Percentiles rank a stretch among this genome's conserved stretches.
phyloP scores from a whole-genome alignment of 2,113 vertebrate species.

The Rhabdornis inornatus region DNA sequence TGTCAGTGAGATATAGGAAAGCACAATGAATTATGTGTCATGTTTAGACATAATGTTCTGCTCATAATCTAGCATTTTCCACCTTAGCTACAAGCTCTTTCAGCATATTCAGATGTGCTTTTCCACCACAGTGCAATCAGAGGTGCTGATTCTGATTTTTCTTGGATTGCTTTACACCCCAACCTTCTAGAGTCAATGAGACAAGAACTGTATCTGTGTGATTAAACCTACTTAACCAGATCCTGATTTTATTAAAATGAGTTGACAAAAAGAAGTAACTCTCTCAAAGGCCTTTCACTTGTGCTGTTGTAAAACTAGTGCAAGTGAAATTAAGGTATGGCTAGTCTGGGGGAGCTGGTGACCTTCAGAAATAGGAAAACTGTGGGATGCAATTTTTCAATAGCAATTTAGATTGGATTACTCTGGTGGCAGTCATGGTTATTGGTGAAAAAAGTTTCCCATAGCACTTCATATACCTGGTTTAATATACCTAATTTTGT shows the following conservation, averaged over 20 bases:
- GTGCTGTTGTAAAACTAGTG: not conserved
- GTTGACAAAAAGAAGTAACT: not conserved
- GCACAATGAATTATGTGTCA: not conserved
- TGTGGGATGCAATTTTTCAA: not conserved
- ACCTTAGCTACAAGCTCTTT: not conserved
- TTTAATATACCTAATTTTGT: constrained; percentile 43
- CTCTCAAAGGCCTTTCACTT: not conserved
- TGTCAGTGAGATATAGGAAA: not conserved
- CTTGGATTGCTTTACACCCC: not conserved
- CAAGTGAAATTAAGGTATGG: not conserved
- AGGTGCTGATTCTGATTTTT: not conserved
- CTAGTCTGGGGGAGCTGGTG: not conserved
- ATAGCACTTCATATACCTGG: not conserved
- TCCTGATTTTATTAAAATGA: not conserved
- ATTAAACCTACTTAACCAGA: constrained; percentile 5
- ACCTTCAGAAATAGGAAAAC: constrained; percentile 18
- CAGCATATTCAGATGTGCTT: not conserved
- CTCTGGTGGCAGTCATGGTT: not conserved
- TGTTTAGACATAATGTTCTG: constrained; percentile 14
- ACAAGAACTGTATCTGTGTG: not conserved
- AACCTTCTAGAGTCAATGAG: not conserved
- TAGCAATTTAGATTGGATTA: constrained; percentile 2
- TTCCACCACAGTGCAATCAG: not conserved
- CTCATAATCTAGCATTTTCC: not conserved
- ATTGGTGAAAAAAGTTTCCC: constrained; percentile 14